phyloP scores from a whole-genome alignment of 2,888 invertebrate species.

The Zeuzera pyrina region DNA sequence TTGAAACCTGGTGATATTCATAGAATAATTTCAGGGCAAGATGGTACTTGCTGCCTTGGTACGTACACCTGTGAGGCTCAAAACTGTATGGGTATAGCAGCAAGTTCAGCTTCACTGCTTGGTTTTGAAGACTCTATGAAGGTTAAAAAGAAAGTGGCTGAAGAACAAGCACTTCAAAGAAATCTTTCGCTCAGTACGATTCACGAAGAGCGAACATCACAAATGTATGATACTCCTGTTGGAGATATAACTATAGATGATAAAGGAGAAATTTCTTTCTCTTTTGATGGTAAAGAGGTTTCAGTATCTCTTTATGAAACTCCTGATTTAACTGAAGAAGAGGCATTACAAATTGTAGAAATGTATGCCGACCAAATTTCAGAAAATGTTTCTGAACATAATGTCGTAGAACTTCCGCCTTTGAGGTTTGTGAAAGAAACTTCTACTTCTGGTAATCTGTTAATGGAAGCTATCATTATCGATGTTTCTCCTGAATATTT shows the following conservation, averaged over 20 bases:
- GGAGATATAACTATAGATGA: conserved; percentile 85
- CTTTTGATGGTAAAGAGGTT: conserved; percentile 93
- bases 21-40: conserved; percentile 90
- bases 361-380: conserved; percentile 96
- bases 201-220: conserved; percentile 91
- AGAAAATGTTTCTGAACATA: conserved; percentile 88
- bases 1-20: conserved; percentile 93
- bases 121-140: conserved; percentile 86
- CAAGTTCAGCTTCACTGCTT: conserved; percentile 89
- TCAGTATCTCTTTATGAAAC: conserved; percentile 93
- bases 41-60: conserved; percentile 91
- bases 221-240: conserved; percentile 87
- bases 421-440: conserved; percentile 91
- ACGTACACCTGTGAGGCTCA: conserved; percentile 93
- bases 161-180: conserved; percentile 74
- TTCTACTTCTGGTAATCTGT: conserved; percentile 87
- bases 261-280: conserved; percentile 89
- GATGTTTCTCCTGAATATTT: conserved; percentile 91
- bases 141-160: conserved; percentile 66
- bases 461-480: conserved; percentile 93
- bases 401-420: conserved; percentile 89
- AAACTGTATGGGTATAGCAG: conserved; percentile 92
- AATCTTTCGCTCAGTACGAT: conserved; percentile 92
- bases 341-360: conserved; percentile 92
- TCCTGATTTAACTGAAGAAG: conserved; percentile 92